A percentile compares a stretch with the other conserved stretches of the same genome.
These are phyloP conservation scores for Suricata suricatta DNA, from an alignment of 2,113 vertebrate species.

Conservation along the genomic window DNA sequence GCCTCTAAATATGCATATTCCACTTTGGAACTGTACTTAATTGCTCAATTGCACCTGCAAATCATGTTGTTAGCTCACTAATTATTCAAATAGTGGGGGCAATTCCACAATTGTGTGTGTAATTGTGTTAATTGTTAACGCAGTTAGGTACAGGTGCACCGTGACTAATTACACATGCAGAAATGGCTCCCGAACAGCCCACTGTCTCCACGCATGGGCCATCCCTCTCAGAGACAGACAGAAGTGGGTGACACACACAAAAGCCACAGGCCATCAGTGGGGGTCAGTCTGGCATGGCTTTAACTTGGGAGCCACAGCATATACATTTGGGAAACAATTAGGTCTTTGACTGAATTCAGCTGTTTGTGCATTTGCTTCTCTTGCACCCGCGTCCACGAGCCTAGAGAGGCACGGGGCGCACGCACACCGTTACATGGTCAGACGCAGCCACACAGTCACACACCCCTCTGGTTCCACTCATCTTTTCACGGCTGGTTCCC, in stretches of 20 bases:
- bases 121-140: conserved; percentile 81
- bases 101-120: conserved; percentile 78
- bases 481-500: not conserved
- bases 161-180: conserved; percentile 74
- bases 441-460: not conserved
- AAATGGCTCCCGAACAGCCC: conserved; percentile 10
- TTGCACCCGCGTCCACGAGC: not conserved
- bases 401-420: not conserved
- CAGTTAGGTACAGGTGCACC: conserved; percentile 79
- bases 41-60: conserved; percentile 81
- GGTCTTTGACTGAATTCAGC: conserved; percentile 62
- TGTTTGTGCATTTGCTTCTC: conserved; percentile 39
- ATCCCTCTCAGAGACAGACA: conserved; percentile 20
- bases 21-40: conserved; percentile 77
- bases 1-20: conserved; percentile 73
- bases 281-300: conserved; percentile 45
- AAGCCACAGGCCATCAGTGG: conserved; percentile 54
- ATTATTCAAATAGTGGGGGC: conserved; percentile 81
- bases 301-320: not conserved
- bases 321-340: conserved; percentile 55
- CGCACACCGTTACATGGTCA: not conserved
- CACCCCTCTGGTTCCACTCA: not conserved
- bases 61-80: conserved; percentile 80
- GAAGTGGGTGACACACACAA: conserved; percentile 69
- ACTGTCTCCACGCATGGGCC: conserved; percentile 1